Evolutionary conservation across 2,888 invertebrate genomes (phyloP), one percentile per base, ranked within the genome.

Genomic region (Drosophila pseudotalamancana): DNA sequence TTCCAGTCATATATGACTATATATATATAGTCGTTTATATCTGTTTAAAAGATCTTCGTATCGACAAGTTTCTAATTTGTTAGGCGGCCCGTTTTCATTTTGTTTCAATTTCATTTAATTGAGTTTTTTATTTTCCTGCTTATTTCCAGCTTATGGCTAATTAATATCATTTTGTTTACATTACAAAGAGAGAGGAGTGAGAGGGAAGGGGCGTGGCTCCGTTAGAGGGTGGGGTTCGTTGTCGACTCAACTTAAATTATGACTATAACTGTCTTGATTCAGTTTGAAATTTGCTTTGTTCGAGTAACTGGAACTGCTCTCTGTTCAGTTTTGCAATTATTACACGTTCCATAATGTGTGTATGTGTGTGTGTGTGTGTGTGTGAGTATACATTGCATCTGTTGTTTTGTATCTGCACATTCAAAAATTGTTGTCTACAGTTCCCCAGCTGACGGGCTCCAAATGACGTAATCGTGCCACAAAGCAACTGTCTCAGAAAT

Each of bases 301-400:
- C 40, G 14, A 72, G 40, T 71, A 77, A 74, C 81, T 78, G 77
- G 65, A 81, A 77, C 57, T 70, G 66, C 59, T 72, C 63, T 72
- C 68, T 34, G 46, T 63, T 70, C 59, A 55, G 63, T 69, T 64
- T 80, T 63, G 77, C 81, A 80, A 80, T 80, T 77, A 77, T 73
- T 77, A 57, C 37, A 71, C 55, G 61, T 62, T 18, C 29, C 50
- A 48, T 34, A 25, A 23, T 21, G 42, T 18, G 40, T 32, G 48
- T 49, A 34, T 48, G 8, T 51, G 25, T 53, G 48, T 12, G 1
- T 21, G 35, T 55, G 12, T 55, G 14, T 32, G 23, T 64, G 46
- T 46, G 21, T 57, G 21, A 56, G 50, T 54, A 43, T 51, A 42
- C 32, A 23, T 27, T 29, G 32, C 57, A 35, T 45, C 45, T 37